Conservation (phyloP, 2,113 vertebrate genomes). For the Zonotrichia leucophrys region DNA sequence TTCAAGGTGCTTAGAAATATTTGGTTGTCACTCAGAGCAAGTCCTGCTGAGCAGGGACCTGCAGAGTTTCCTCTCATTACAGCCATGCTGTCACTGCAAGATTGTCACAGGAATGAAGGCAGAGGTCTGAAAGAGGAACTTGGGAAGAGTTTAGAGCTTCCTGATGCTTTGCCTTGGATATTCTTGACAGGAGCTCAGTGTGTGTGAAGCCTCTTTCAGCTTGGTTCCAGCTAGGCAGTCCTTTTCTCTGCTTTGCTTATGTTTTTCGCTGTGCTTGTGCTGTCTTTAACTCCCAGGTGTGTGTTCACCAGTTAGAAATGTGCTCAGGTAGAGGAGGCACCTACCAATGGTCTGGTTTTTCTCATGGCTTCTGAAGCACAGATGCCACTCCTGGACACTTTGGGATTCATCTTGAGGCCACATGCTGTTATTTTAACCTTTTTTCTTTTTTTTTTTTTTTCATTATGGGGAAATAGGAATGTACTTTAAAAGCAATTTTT, state of each 20-base stretch:
- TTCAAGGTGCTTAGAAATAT: neutral
- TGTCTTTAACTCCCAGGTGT: neutral
- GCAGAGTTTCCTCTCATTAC: neutral
- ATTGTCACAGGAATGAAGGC: neutral
- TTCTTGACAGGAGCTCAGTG: neutral
- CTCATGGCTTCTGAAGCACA: neutral
- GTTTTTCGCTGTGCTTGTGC: neutral
- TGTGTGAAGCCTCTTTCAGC: neutral
- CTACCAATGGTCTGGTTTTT: rapidly evolving
- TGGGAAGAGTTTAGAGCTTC: neutral
- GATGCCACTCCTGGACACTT: neutral
- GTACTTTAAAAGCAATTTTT: neutral
- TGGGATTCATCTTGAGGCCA: neutral
- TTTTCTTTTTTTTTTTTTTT: neutral
- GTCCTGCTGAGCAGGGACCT: neutral
- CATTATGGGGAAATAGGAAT: neutral
- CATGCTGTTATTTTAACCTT: neutral
- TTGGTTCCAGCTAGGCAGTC: neutral
- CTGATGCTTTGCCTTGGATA: neutral
- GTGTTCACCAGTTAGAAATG: neutral
- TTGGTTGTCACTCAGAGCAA: neutral
- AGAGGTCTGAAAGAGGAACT: neutral
- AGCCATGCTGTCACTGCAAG: neutral
- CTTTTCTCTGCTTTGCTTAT: neutral
- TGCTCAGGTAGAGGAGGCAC: neutral